Evolutionary conservation across 2,888 invertebrate species (phyloP), one percentile per base, ranked within the genome.

Genomic region (Campoplex nolae): DNA sequence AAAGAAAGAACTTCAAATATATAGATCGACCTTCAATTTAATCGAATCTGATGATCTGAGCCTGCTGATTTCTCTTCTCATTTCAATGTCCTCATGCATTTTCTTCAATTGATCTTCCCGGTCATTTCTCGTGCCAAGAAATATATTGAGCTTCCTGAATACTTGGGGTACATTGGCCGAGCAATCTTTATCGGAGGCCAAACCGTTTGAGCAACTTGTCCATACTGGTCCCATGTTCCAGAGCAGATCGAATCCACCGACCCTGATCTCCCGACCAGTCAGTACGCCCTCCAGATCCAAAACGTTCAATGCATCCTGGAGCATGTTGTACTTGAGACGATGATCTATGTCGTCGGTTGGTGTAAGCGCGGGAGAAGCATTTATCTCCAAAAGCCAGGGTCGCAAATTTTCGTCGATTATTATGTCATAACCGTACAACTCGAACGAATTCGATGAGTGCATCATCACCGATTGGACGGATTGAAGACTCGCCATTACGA

Each of bases 351-450:
- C 94, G 85, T 95, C 96, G 76, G 96, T 96, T 38, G 84, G 80
- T n/a, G 95, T 95, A 79, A 96, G 92, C 1, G 96, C 96, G 1
- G 96, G 96, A 11, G 96, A 96, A 2, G 96, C 96, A 92, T 96
- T 96, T 76, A 96, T 96, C 93, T 96, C 96, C 62, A 96, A 93
- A 70, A 96, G 91, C 96, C 96, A 96, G 88, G 96, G 96, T 89
- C 95, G 95, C 23, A 96, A 92, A 79, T 95, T 91, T n/a, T 94
- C 94, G 91, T 96, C 96, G 35, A 96, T 92, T 2, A 96, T 93
- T 58, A 96, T 95, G 90, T 96, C 96, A 91, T 96, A 96, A 28
- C 96, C 96, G 90, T 96, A 96, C 84, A 96, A 94, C 91, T 96
- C 96, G 92, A 96, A 96, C 88, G 96, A 96, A 90, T 96, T 96